Evolutionary conservation across 2,888 invertebrate species (phyloP).

Genomic region (Neria commutata): DNA sequence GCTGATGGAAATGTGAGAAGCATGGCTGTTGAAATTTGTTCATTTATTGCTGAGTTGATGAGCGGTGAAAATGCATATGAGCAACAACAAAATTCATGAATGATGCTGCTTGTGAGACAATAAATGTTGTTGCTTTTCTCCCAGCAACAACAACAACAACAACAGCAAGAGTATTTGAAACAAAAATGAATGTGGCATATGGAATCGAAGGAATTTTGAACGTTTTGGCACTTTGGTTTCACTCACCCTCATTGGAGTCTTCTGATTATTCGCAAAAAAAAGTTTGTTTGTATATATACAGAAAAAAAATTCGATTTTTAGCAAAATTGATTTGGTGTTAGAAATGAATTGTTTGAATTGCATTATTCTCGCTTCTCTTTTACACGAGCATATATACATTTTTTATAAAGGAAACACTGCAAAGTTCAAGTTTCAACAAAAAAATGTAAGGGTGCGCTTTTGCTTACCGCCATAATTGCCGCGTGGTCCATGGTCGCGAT

Average conservation of each 20-base stretch:
- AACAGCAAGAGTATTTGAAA: too few relatives aligned
- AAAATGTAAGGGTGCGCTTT: constrained; percentile 28
- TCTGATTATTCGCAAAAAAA: constrained; percentile 52
- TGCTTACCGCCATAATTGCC: constrained; percentile 83
- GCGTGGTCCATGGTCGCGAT: constrained; percentile 81
- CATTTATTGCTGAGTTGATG: too few relatives aligned
- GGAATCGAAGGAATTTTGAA: too few relatives aligned
- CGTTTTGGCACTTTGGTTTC: too few relatives aligned
- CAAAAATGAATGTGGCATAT: too few relatives aligned
- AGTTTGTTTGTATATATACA: constrained; percentile 24
- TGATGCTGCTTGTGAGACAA: too few relatives aligned
- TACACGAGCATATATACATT: constrained; percentile 9
- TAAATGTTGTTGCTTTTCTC: too few relatives aligned
- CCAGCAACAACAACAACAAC: too few relatives aligned
- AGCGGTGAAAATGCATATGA: too few relatives aligned
- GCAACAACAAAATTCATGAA: too few relatives aligned
- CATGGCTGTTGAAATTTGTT: too few relatives aligned
- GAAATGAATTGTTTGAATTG: constrained; percentile 33
- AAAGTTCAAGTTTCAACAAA: neutral
- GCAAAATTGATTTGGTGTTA: constrained; percentile 36
- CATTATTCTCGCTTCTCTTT: constrained; percentile 13
- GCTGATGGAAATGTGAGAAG: too few relatives aligned
- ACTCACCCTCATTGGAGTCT: constrained; percentile 62
- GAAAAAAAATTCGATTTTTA: constrained; percentile 36
- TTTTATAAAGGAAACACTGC: constrained; percentile 2